A percentile compares a stretch with the other conserved stretches of the same genome.
These are phyloP conservation scores for Papilio protenor DNA, from an alignment of 2,888 invertebrate species.

Conservation along the genomic window DNA sequence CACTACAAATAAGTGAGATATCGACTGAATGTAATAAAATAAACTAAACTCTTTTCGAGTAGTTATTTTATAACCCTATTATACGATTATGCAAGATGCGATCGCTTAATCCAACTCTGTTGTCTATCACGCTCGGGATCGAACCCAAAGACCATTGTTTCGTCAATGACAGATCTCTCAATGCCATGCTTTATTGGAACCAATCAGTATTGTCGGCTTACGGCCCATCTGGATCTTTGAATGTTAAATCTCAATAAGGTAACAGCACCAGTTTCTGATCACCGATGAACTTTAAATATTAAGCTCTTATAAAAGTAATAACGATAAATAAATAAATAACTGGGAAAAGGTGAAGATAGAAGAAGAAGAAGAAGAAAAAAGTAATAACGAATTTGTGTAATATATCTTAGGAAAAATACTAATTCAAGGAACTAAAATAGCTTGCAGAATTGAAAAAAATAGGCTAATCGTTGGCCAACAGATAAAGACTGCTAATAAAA, in stretches of 20 bases:
- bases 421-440: too few relatives aligned
- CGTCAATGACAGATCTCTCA: slow-evolving; percentile 77
- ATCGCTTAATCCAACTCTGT: slow-evolving; percentile 28
- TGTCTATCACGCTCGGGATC: slow-evolving; percentile 57
- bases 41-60: not conserved
- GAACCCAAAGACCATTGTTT: slow-evolving; percentile 72
- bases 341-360: too few relatives aligned
- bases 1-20: not conserved
- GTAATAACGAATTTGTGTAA: too few relatives aligned
- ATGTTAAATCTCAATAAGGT: slow-evolving; percentile 60
- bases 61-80: slow-evolving; percentile 1
- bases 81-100: slow-evolving; percentile 38
- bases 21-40: not conserved
- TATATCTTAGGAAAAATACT: too few relatives aligned
- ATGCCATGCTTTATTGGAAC: slow-evolving; percentile 77
- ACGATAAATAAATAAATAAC: too few relatives aligned
- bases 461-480: too few relatives aligned
- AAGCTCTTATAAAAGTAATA: too few relatives aligned
- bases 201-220: slow-evolving; percentile 83
- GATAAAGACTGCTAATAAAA: too few relatives aligned
- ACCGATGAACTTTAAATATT: not conserved
- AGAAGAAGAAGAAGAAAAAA: too few relatives aligned
- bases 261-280: slow-evolving; percentile 44
- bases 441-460: too few relatives aligned
- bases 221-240: slow-evolving; percentile 68